These are phyloP conservation scores for Apodemus sylvaticus DNA, from an alignment of 2,113 vertebrate species.

Conservation along the genomic window DNA sequence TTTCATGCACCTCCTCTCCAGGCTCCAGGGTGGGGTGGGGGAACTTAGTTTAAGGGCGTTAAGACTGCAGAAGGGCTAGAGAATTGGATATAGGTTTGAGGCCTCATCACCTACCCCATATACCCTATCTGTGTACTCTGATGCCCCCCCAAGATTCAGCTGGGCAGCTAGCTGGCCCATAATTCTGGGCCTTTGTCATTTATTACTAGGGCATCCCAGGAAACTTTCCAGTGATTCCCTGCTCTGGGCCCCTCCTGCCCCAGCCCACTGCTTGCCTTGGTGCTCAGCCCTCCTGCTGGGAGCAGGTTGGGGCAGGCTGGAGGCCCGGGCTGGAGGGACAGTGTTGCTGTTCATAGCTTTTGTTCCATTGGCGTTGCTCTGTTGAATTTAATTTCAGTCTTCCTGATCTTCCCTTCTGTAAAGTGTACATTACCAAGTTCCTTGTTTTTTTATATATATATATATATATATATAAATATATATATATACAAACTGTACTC, in stretches of 20 bases:
- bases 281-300: constrained; percentile 82
- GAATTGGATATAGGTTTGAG: constrained; percentile 26
- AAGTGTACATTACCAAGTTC: constrained; percentile 98
- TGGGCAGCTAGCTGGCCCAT: constrained; percentile 74
- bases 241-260: constrained; percentile 65
- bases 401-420: constrained; percentile 91
- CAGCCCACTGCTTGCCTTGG: constrained; percentile 77
- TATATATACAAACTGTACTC: constrained; percentile 92
- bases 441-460: constrained; percentile 93
- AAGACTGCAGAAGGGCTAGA: constrained; percentile 67
- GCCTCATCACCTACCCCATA: constrained; percentile 32
- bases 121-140: constrained; percentile 52
- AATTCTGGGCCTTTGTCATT: constrained; percentile 77
- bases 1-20: constrained; percentile 57
- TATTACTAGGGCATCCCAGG: constrained; percentile 74
- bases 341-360: constrained; percentile 92
- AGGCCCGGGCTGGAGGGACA: constrained; percentile 86
- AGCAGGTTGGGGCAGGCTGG: constrained; percentile 81
- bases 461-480: constrained; percentile 84
- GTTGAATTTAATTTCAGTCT: constrained; percentile 92
- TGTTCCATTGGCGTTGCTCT: constrained; percentile 88
- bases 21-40: background rate
- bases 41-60: background rate
- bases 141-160: constrained; percentile 65
- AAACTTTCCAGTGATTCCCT: constrained; percentile 57